A percentile compares a stretch with the other conserved stretches of the same genome.
phyloP scores from a whole-genome alignment of 2,888 invertebrate genomes.

The Gasteruption jaculator region DNA sequence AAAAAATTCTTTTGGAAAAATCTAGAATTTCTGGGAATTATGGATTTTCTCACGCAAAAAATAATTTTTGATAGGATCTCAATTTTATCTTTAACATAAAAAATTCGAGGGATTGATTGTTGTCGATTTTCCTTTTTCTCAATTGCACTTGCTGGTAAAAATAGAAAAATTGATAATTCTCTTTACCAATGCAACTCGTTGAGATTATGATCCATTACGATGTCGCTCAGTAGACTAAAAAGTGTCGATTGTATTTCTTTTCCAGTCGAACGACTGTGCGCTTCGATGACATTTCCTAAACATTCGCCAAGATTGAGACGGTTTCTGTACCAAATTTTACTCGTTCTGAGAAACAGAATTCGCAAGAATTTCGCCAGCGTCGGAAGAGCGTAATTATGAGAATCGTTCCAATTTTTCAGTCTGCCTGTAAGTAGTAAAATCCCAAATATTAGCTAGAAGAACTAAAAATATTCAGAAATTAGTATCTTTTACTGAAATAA shows the following conservation, averaged over 20 bases:
- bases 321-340: conserved; percentile 39
- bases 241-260: conserved; percentile 45
- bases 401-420: conserved; percentile 32
- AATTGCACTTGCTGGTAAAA: no score
- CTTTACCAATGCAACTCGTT: conserved; percentile 43
- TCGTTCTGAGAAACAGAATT: conserved; percentile 36
- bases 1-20: conserved; percentile 7
- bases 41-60: no score
- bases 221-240: conserved; percentile 52
- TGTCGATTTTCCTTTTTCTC: no score
- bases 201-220: conserved; percentile 50
- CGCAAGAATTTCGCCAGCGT: conserved; percentile 34
- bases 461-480: conserved; percentile 21
- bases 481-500: conserved; percentile 10
- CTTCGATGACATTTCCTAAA: conserved; percentile 30
- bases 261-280: conserved; percentile 29
- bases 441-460: neutral
- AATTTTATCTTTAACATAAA: no score
- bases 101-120: no score
- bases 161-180: no score
- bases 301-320: conserved; percentile 30
- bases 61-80: no score
- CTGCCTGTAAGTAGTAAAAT: conserved; percentile 27
- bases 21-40: no score
- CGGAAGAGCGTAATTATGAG: conserved; percentile 25